Evolutionary conservation across 2,113 vertebrate species (phyloP).

Genomic region (Morone saxatilis): DNA sequence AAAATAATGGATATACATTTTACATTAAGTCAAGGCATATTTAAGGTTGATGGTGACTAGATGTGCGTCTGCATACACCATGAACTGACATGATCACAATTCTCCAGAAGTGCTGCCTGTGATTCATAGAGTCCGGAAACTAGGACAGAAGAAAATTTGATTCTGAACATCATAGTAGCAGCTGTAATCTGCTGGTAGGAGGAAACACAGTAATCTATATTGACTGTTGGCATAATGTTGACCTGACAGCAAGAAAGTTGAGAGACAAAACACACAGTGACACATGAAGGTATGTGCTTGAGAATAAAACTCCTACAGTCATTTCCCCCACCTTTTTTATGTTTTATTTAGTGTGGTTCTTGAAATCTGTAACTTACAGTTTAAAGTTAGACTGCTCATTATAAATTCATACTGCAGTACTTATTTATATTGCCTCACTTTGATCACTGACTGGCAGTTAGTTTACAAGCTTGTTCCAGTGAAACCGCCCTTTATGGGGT

Average conservation of each 20-base stretch:
- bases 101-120: background rate
- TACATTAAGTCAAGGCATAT: background rate
- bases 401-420: constrained; percentile 32
- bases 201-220: background rate
- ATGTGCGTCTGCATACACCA: background rate
- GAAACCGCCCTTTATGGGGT: background rate
- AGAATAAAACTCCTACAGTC: background rate
- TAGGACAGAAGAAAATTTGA: background rate
- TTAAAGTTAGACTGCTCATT: constrained; percentile 18
- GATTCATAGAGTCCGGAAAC: constrained; percentile 5
- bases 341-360: constrained; percentile 5
- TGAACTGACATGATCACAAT: background rate
- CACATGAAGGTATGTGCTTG: background rate
- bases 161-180: background rate
- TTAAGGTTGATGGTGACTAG: background rate
- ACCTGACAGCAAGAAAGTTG: background rate
- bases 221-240: background rate
- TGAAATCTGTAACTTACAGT: background rate
- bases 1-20: background rate
- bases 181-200: background rate
- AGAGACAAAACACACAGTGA: background rate
- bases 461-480: constrained; percentile 8
- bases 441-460: constrained; percentile 48
- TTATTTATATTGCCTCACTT: constrained; percentile 38
- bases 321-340: background rate